Conservation (phyloP, 2,888 invertebrate genomes). For the Hydraecia micacea region DNA sequence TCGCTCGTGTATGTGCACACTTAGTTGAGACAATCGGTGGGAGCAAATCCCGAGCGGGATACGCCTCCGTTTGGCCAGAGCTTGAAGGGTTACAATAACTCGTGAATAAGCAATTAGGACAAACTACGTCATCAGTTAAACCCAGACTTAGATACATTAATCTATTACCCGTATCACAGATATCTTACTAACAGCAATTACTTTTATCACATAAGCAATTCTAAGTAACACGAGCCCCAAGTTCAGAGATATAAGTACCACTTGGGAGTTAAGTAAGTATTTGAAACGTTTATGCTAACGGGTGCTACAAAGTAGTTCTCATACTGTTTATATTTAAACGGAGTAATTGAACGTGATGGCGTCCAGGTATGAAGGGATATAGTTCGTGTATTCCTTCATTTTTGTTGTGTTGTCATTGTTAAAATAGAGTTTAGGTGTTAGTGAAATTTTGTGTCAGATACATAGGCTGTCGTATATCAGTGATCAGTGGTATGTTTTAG, state of each 20-base stretch:
- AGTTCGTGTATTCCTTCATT: constrained; percentile 4
- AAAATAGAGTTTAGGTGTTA: background rate
- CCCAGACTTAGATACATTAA: background rate
- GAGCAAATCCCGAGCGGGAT: background rate
- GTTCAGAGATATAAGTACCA: constrained; percentile 44
- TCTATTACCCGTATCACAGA: constrained; percentile 2
- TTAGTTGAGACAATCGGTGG: background rate
- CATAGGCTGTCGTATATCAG: background rate
- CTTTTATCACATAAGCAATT: constrained; percentile 43
- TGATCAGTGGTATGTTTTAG: background rate
- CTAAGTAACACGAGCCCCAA: constrained; percentile 31
- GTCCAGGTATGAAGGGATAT: background rate
- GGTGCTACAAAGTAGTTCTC: constrained; percentile 20
- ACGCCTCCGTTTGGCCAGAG: background rate
- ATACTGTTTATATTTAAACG: constrained; percentile 45
- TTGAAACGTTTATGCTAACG: constrained; percentile 52
- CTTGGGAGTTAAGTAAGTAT: constrained; percentile 44
- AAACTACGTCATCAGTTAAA: background rate
- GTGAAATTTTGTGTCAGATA: background rate
- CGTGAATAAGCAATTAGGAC: background rate
- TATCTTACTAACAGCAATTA: constrained; percentile 32
- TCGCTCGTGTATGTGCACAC: background rate
- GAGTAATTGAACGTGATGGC: constrained; percentile 27
- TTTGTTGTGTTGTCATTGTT: background rate
- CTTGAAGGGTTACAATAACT: background rate